Percentiles rank a stretch among this genome's conserved stretches.
These are phyloP conservation scores for Criorhina ranunculi DNA, from an alignment of 2,888 invertebrate species.

Conservation along the genomic window DNA sequence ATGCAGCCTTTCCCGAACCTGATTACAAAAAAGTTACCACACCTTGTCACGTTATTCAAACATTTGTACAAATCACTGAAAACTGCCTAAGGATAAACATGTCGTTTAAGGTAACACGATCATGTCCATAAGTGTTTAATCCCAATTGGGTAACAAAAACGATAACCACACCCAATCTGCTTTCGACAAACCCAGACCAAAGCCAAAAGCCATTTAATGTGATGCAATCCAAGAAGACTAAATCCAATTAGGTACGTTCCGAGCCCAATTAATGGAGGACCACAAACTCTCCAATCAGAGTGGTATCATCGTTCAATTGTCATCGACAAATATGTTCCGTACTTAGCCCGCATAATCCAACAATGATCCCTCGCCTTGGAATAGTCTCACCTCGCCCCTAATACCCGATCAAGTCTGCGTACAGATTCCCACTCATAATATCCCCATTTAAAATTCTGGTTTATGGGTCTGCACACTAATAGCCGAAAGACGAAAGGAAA, in stretches of 20 bases:
- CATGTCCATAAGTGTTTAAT: slow-evolving; percentile 4
- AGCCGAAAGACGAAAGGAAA: slow-evolving; percentile 45
- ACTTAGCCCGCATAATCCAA: slow-evolving; percentile 45
- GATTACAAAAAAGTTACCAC: too few species aligned
- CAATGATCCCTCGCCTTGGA: slow-evolving; percentile 60
- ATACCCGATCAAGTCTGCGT: slow-evolving; percentile 39
- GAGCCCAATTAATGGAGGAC: slow-evolving; percentile 52
- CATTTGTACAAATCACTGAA: neutral
- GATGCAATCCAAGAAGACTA: slow-evolving; percentile 26
- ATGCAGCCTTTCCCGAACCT: too few species aligned
- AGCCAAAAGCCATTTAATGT: slow-evolving; percentile 40
- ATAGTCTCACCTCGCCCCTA: slow-evolving; percentile 1
- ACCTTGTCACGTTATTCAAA: neutral
- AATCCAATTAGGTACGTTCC: slow-evolving; percentile 55
- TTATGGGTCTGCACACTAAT: slow-evolving; percentile 41
- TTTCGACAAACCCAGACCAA: slow-evolving; percentile 10
- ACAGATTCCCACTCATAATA: slow-evolving; percentile 55
- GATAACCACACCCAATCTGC: slow-evolving; percentile 51
- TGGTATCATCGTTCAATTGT: slow-evolving; percentile 38
- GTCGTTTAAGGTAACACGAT: slow-evolving; percentile 3
- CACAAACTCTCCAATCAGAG: slow-evolving; percentile 22
- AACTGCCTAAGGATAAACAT: neutral
- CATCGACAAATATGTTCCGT: slow-evolving; percentile 40
- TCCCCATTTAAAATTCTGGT: slow-evolving; percentile 43
- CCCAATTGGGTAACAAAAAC: slow-evolving; percentile 24